A percentile compares a stretch with the other conserved stretches of the same genome.
Evolutionary conservation across 2,888 invertebrate species (phyloP).

Genomic region (Phragmatobia fuliginosa): DNA sequence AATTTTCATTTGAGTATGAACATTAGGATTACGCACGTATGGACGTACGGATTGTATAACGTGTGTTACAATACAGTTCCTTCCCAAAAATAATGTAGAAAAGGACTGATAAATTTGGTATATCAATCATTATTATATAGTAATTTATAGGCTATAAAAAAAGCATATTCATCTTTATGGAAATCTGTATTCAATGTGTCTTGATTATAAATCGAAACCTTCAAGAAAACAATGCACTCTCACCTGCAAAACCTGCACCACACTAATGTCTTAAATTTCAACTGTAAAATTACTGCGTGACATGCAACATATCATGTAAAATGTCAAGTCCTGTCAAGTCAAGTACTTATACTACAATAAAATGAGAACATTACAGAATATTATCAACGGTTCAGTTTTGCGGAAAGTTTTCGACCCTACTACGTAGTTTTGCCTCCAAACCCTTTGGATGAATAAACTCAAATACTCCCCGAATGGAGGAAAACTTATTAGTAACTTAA

Average conservation of each 20-base stretch:
- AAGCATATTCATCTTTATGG: neutral
- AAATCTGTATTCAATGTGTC: neutral
- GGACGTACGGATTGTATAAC: too few relatives aligned
- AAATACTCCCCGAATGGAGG: neutral
- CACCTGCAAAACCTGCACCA: too few relatives aligned
- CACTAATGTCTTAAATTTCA: neutral
- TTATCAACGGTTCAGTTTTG: neutral
- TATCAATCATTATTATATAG: too few relatives aligned
- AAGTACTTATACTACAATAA: neutral
- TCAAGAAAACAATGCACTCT: neutral
- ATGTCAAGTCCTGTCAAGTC: neutral
- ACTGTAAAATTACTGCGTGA: neutral
- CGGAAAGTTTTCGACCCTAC: constrained; percentile 1
- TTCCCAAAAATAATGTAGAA: neutral
- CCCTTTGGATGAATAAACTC: neutral
- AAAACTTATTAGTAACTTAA: neutral
- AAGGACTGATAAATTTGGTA: too few relatives aligned
- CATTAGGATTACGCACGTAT: neutral
- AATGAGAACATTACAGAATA: neutral
- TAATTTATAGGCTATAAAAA: too few relatives aligned
- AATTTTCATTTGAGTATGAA: neutral
- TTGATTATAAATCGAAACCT: neutral
- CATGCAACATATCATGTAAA: neutral
- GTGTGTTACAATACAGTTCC: neutral
- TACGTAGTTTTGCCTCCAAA: neutral